phyloP scores from a whole-genome alignment of 2,113 vertebrate genomes.

The Bos javanicus region DNA sequence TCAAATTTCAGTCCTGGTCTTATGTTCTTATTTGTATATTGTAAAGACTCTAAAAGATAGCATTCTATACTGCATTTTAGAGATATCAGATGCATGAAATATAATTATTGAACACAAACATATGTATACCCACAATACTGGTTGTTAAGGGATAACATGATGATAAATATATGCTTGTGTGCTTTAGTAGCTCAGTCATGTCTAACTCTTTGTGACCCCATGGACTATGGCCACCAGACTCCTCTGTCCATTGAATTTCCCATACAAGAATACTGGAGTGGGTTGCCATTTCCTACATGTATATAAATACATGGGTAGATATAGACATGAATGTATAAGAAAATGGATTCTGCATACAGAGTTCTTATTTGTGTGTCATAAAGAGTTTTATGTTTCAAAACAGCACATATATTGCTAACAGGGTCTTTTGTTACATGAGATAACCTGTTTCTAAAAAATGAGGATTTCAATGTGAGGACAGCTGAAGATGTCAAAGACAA shows the following conservation, averaged over 20 bases:
- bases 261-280: background rate
- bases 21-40: background rate
- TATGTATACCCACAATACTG: background rate
- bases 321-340: background rate
- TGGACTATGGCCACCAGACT: background rate
- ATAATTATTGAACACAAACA: background rate
- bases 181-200: rapidly evolving
- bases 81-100: background rate
- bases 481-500: background rate
- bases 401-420: background rate
- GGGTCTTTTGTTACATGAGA: background rate
- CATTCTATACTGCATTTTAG: background rate
- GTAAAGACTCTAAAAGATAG: background rate
- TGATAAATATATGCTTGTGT: background rate
- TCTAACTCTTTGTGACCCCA: background rate
- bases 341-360: background rate
- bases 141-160: background rate
- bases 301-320: background rate
- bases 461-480: background rate
- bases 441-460: background rate
- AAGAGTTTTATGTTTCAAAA: background rate
- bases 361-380: background rate
- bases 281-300: background rate
- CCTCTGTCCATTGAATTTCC: background rate
- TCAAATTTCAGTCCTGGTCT: background rate